These are phyloP conservation scores for Phortica variegata DNA, from an alignment of 1,140 invertebrate genomes.

Conservation along the genomic window DNA sequence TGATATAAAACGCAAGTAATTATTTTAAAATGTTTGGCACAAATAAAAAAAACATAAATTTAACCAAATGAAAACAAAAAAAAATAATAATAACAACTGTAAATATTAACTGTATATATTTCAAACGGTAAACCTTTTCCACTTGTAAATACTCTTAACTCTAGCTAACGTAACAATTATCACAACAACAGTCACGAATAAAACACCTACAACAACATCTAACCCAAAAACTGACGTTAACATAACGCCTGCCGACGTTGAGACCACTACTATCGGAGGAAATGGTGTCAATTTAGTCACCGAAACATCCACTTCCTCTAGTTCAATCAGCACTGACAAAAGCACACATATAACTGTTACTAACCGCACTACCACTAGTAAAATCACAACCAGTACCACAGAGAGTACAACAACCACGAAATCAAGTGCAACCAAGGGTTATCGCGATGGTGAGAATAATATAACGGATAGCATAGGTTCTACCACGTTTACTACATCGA, in stretches of 20 bases:
- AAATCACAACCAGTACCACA: conserved; percentile 12
- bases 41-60: no score
- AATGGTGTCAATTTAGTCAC: background rate
- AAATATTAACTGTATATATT: conserved; percentile 44
- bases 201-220: conserved; percentile 32
- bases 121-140: conserved; percentile 47
- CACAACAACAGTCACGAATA: conserved; percentile 29
- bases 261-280: conserved; percentile 11
- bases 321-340: conserved; percentile 21
- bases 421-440: conserved; percentile 42
- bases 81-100: conserved; percentile 33
- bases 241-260: conserved; percentile 23
- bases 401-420: conserved; percentile 37
- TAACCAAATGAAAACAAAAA: conserved; percentile 7
- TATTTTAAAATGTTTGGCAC: background rate
- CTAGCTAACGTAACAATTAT: conserved; percentile 54
- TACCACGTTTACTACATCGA: conserved; percentile 25
- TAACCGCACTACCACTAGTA: conserved; percentile 35
- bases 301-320: conserved; percentile 26
- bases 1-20: conserved; percentile 8
- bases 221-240: conserved; percentile 36
- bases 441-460: conserved; percentile 54
- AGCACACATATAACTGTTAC: conserved; percentile 39
- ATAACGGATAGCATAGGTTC: conserved; percentile 42
- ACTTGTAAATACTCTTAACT: conserved; percentile 49